Evolutionary conservation across 2,797 vertebrate genomes (phyloP).

Genomic region (Pogoniulus pusillus): DNA sequence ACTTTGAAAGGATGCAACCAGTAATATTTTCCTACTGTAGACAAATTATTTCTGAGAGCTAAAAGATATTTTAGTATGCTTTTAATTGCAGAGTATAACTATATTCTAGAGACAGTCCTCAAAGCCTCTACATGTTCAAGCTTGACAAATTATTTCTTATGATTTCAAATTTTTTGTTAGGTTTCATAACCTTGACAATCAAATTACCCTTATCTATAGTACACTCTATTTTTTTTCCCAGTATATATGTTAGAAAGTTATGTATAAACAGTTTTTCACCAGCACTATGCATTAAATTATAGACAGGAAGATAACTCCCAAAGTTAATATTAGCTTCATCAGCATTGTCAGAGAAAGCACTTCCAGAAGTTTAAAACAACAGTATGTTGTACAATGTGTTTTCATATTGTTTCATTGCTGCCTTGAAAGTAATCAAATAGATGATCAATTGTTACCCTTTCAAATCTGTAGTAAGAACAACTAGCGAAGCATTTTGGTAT

Average conservation of each 20-base stretch:
- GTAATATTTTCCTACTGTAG: neutral
- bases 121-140: neutral
- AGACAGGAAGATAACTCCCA: conserved; percentile 7
- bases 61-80: neutral
- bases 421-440: neutral
- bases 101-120: neutral
- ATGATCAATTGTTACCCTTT: conserved; percentile 7
- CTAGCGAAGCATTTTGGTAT: neutral
- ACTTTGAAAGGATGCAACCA: neutral
- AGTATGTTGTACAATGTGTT: neutral
- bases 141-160: neutral
- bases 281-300: neutral
- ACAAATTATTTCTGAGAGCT: neutral
- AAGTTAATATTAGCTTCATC: conserved; percentile 29
- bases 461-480: neutral
- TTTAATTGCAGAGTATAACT: neutral
- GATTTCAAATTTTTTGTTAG: neutral
- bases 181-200: neutral
- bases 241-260: neutral
- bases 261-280: conserved; percentile 10
- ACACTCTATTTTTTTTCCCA: neutral
- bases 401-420: neutral
- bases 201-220: neutral
- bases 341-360: neutral
- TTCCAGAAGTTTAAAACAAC: conserved; percentile 1